Evolutionary conservation across 2,888 invertebrate genomes (phyloP).

Genomic region (Eupithecia abbreviata): DNA sequence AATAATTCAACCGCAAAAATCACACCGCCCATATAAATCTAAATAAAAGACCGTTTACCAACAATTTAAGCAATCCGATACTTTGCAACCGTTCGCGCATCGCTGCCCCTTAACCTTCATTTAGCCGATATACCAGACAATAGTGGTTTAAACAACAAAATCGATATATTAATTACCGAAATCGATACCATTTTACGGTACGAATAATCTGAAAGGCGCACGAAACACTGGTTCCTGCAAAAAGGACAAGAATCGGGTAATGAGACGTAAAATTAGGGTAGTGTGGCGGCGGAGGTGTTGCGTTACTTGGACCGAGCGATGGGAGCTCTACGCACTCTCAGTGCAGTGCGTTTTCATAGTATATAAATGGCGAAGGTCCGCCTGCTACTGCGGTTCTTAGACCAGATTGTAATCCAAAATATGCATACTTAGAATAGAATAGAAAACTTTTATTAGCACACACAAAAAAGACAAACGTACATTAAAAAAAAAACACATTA

Average conservation of each 20-base stretch:
- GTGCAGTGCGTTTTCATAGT: not conserved
- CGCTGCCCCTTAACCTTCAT: slow-evolving; percentile 31
- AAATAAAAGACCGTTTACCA: slow-evolving; percentile 32
- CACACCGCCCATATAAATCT: slow-evolving; percentile 13
- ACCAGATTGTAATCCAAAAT: too few species aligned
- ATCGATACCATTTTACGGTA: slow-evolving; percentile 66
- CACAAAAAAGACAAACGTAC: too few species aligned
- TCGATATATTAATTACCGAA: slow-evolving; percentile 59
- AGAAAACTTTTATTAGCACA: too few species aligned
- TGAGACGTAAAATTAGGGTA: slow-evolving; percentile 82
- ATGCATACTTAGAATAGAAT: too few species aligned
- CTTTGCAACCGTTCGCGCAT: slow-evolving; percentile 36
- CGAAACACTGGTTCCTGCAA: slow-evolving; percentile 68
- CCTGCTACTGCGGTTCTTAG: too few species aligned
- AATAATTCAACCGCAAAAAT: slow-evolving; percentile 9
- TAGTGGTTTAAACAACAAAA: slow-evolving; percentile 44
- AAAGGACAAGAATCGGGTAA: slow-evolving; percentile 74
- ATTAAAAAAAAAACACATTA: too few species aligned
- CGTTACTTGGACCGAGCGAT: slow-evolving; percentile 54
- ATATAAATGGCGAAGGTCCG: not conserved
- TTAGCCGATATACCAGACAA: slow-evolving; percentile 43
- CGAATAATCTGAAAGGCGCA: slow-evolving; percentile 61
- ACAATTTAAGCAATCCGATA: slow-evolving; percentile 39
- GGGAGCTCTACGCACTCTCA: not conserved
- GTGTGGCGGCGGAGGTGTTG: slow-evolving; percentile 63